Percentiles rank a stretch among this genome's conserved stretches.
Conservation (phyloP, 2,888 invertebrate genomes). For the Dasypogon diadema region DNA sequence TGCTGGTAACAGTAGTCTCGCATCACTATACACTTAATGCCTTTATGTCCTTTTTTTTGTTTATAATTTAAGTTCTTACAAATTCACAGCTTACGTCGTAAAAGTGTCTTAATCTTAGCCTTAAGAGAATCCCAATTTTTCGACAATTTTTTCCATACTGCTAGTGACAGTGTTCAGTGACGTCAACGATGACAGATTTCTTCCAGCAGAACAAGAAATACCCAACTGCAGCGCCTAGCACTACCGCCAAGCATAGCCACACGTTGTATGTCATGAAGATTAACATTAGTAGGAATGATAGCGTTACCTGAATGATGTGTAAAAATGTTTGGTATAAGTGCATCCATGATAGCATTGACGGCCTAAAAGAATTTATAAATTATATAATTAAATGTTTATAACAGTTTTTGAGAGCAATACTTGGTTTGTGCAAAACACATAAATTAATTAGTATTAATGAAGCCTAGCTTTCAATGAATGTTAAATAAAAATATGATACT, state of each 20-base stretch:
- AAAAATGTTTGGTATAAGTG: conserved; percentile 89
- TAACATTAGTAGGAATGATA: conserved; percentile 94
- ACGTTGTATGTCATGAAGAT: conserved; percentile 98
- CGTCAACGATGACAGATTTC: conserved; percentile 91
- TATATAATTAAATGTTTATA: too few relatives aligned
- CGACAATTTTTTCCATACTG: conserved; percentile 61
- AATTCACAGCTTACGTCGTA: conserved; percentile 63
- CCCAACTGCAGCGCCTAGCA: conserved; percentile 88
- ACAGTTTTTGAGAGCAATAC: too few relatives aligned
- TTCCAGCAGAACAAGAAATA: conserved; percentile 97
- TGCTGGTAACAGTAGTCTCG: neutral
- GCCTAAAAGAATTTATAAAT: conserved; percentile 71
- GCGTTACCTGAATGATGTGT: conserved; percentile 89
- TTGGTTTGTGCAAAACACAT: too few relatives aligned
- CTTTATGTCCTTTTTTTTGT: neutral
- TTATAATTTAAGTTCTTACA: conserved; percentile 59
- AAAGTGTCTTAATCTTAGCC: conserved; percentile 64
- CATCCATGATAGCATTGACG: conserved; percentile 84
- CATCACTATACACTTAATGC: neutral
- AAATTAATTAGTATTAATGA: too few relatives aligned
- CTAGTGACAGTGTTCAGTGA: conserved; percentile 96
- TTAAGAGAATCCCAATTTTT: conserved; percentile 63
- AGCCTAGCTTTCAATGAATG: too few relatives aligned
- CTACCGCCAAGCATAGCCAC: conserved; percentile 91
- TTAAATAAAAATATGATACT: too few relatives aligned